phyloP scores from a whole-genome alignment of 2,113 vertebrate species.

The Heliornis fulica region DNA sequence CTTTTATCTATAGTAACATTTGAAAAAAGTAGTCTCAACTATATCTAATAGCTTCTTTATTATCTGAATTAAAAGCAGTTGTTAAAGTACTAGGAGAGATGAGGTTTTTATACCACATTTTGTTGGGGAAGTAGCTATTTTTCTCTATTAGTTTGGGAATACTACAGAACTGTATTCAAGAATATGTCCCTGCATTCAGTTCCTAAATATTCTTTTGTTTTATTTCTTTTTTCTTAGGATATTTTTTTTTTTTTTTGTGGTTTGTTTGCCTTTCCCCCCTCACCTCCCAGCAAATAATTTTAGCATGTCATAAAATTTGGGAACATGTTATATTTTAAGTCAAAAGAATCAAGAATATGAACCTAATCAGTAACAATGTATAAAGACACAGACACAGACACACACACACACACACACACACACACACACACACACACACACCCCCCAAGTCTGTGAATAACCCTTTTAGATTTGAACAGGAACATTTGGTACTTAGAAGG shows the following conservation, averaged over 20 bases:
- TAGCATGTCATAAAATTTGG: background rate
- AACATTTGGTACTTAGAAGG: background rate
- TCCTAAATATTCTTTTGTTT: background rate
- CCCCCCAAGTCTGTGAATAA: background rate
- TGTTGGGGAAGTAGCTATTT: background rate
- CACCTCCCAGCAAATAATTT: background rate
- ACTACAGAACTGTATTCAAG: background rate
- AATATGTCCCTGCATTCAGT: background rate
- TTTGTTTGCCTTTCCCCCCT: too few species aligned
- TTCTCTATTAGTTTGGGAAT: background rate
- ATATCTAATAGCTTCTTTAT: background rate
- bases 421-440: too few species aligned
- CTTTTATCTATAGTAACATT: background rate
- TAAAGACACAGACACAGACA: too few species aligned
- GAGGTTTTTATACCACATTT: background rate
- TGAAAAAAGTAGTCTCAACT: background rate
- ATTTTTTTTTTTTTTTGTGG: background rate
- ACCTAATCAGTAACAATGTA: background rate
- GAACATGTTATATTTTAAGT: background rate
- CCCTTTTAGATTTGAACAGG: background rate
- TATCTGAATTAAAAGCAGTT: background rate
- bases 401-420: too few species aligned
- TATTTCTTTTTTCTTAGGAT: background rate
- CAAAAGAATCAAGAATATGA: background rate
- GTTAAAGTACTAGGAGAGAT: background rate